phyloP scores from a whole-genome alignment of 2,888 invertebrate genomes.

The Salticus scenicus region DNA sequence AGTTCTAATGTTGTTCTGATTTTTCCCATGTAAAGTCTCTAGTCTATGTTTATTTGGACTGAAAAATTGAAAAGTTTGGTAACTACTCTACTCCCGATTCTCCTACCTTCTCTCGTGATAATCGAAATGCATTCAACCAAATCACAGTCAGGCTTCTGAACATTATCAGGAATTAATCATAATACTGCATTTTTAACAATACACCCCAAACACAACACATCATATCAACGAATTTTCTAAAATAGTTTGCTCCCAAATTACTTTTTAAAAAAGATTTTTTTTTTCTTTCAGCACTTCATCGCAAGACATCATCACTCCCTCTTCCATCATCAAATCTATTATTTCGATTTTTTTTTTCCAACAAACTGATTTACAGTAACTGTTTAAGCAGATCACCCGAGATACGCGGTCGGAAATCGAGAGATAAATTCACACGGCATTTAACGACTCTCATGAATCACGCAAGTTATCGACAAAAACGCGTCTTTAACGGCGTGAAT shows the following conservation, averaged over 20 bases:
- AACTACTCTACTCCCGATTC: too few relatives aligned
- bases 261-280: neutral
- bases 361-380: slow-evolving; percentile 2
- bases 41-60: too few relatives aligned
- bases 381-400: neutral
- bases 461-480: neutral
- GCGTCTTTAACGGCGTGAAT: neutral
- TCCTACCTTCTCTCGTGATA: neutral
- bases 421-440: slow-evolving; percentile 17
- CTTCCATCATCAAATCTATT: neutral
- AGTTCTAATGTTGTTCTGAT: too few relatives aligned
- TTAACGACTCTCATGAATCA: slow-evolving; percentile 17
- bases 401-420: neutral
- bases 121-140: too few relatives aligned
- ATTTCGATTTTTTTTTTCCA: neutral
- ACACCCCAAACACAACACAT: too few relatives aligned
- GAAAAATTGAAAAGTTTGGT: too few relatives aligned
- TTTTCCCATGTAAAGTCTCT: too few relatives aligned
- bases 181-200: too few relatives aligned
- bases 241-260: too few relatives aligned
- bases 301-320: neutral
- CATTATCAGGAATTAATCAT: neutral
- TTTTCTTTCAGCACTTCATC: slow-evolving; percentile 1
- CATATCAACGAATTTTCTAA: too few relatives aligned
- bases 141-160: too few relatives aligned